Evolutionary conservation across 2,797 vertebrate species (phyloP).

Genomic region (Cryptoprocta ferox): DNA sequence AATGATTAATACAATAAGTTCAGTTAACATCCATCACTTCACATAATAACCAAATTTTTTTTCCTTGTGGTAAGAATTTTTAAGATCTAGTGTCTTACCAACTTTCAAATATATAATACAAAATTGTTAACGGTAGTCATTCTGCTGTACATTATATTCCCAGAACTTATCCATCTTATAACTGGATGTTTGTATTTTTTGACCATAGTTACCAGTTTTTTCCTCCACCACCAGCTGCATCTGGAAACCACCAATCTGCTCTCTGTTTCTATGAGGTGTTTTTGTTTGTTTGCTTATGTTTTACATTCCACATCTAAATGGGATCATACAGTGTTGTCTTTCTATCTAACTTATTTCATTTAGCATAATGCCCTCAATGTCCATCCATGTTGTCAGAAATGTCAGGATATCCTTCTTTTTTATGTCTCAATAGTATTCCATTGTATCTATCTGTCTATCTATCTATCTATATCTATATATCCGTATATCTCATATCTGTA

Average conservation of each 20-base stretch:
- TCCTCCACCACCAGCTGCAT: neutral
- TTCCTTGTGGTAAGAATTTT: neutral
- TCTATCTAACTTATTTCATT: neutral
- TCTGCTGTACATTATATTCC: neutral
- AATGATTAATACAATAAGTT: neutral
- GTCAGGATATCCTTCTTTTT: neutral
- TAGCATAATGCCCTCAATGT: neutral
- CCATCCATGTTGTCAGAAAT: neutral
- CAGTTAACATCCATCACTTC: neutral
- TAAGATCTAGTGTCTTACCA: neutral
- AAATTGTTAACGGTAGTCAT: neutral
- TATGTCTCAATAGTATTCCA: neutral
- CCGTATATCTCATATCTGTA: too few relatives aligned
- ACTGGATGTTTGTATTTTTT: neutral
- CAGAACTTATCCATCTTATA: neutral
- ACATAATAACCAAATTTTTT: neutral
- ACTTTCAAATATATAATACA: neutral
- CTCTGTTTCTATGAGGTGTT: neutral
- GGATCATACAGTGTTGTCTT: neutral
- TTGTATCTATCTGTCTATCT: neutral
- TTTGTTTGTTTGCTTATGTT: neutral
- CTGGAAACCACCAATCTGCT: neutral
- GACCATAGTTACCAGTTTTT: neutral
- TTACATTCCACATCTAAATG: neutral
- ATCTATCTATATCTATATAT: too few relatives aligned